Base-by-base conservation (phyloP, 2,113 vertebrate species). In the Trachemys scripta region DNA sequence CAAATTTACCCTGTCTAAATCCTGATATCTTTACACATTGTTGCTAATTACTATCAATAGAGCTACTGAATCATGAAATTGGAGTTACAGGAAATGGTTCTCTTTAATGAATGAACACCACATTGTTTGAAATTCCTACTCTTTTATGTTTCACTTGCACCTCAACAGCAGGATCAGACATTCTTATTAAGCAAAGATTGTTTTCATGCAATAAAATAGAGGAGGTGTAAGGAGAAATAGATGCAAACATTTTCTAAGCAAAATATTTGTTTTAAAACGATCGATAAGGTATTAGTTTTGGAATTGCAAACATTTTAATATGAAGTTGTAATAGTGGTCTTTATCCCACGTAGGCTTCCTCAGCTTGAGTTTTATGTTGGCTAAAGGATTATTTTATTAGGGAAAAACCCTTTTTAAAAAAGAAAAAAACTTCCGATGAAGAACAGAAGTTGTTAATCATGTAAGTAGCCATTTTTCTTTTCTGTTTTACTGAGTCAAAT, bases 401-500 rank as follows among this genome's bases (percentile, higher is more conserved):
- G 89, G 78, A 49, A 85, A 81, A 86, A 49, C 9, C 9, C 57
- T 76, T 54, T 80, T 69, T 83, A 87, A 47, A 59, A 89, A 29
- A 12, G 78, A 49, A 95, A 85, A 65, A 29, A 1, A 82, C 82
- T 42, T 24, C 20, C 86, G 22, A n/a, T 83, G 45, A 81, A 83
- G 53, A 79, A 53, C 5, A 88, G 20, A 38, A 53, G 10, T 57
- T 69, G 24, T 72, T 85, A 79, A 80, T 94, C 78, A 90, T 82
- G 81, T 76, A 85, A 95, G 31, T 47, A 82, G 13, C 80, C 3
- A 5, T 94, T 96, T 93, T 96, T 87, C 89, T 87, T 84, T 69
- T 90, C n/a, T 75, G 38, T 93, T 94, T 93, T 87, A 82, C 83
- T 89, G 88, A 95, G 91, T 53, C 54, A 93, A 95, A 96, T 51